Base-by-base conservation (phyloP, 2,797 vertebrate genomes). In the Scarus forsteni region DNA sequence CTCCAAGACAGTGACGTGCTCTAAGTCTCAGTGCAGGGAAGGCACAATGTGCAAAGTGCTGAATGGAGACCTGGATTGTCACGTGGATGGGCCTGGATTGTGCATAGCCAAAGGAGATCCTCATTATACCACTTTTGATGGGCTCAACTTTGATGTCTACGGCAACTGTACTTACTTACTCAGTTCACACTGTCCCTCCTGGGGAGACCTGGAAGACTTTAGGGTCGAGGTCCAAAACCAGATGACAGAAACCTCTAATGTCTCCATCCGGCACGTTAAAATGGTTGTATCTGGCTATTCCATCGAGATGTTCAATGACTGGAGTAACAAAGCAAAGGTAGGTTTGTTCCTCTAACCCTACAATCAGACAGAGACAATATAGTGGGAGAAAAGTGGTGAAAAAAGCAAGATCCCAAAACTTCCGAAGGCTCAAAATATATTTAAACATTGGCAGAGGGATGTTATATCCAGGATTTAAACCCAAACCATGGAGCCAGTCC, bases 141-240 rank as follows among this genome's bases (percentile, higher is more conserved):
- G 91, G 3, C 57, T 43, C 10, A 65, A 7, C 6, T 94, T 91
- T 54, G 83, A 94, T 65, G 92, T 95, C 67, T 79, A 89, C 8
- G 93, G 93, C n/a, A 78, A 92, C 53, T 94, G 94, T 8, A 79
- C 91, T 49, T 95, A 94, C 76, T 72, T 84, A 2, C 51, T 90
- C 14, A 67, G 77, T 6, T 81, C 72, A 42, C 73, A 88, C 44
- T 94, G 93, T 71, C 50, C 50, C 0, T 43, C 48, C 3, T 77
- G 65, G 64, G 74, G 79, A 2, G 18, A 11, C 18, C n/a, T 61
- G 35, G 51, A 80, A 5, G 51, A 72, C 60, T 73, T 83, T 11
- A 50, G 5, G 0, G 54, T 72, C 0, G 79, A 62, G 57, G 68
- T 77, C 49, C 72, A 71, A 61, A 76, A 81, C 38, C 60, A 70